Evolutionary conservation across 2,113 vertebrate genomes (phyloP).

Genomic region (Manacus vitellinus): DNA sequence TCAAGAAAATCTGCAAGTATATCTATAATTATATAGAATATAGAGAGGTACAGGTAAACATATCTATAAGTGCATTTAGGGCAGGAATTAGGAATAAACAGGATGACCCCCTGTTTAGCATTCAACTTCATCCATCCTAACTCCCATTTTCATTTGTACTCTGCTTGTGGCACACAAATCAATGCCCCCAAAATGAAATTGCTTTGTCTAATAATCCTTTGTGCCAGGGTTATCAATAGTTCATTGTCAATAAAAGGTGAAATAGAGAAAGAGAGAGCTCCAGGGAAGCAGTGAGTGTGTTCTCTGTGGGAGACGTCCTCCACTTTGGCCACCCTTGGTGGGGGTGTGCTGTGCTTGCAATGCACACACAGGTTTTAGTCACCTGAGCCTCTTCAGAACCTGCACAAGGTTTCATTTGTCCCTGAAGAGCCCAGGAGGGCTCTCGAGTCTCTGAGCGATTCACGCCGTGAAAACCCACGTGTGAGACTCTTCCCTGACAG

Average conservation of each 20-base stretch:
- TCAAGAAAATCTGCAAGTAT: neutral
- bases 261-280: neutral
- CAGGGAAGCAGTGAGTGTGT: neutral
- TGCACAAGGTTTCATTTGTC: neutral
- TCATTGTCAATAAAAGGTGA: slow-evolving; percentile 37
- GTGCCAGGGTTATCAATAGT: slow-evolving; percentile 38
- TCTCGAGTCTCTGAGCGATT: neutral
- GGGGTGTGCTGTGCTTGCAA: neutral
- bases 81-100: neutral
- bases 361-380: fast-evolving
- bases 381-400: neutral
- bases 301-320: neutral
- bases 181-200: slow-evolving; percentile 40
- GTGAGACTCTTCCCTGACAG: neutral
- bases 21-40: neutral
- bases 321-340: neutral
- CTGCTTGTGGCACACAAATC: neutral
- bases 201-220: slow-evolving; percentile 56
- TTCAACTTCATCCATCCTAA: neutral
- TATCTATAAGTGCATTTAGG: neutral
- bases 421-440: neutral
- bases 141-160: neutral
- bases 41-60: neutral
- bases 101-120: neutral
- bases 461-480: fast-evolving